These are phyloP conservation scores for Acrocephalus arundinaceus DNA, from an alignment of 2,113 vertebrate species.

Conservation along the genomic window DNA sequence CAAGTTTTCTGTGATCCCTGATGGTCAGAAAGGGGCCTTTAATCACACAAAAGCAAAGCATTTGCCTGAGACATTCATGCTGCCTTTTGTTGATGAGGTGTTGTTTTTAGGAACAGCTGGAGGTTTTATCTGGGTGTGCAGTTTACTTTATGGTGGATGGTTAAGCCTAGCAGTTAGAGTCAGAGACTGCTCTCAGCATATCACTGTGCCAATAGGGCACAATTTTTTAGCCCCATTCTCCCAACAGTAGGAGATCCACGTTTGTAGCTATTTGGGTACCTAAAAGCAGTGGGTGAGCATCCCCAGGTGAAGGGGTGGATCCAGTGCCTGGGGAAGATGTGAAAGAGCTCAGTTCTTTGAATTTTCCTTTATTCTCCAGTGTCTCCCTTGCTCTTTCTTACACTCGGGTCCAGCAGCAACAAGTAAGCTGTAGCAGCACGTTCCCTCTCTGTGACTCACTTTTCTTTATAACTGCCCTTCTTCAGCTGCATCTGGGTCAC, in stretches of 20 bases:
- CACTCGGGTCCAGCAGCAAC: neutral
- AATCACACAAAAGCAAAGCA: neutral
- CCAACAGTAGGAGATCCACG: neutral
- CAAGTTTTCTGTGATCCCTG: neutral
- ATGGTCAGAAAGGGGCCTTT: neutral
- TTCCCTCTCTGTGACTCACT: neutral
- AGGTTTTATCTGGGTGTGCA: neutral
- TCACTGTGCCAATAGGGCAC: neutral
- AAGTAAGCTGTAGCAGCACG: neutral
- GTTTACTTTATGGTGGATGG: neutral
- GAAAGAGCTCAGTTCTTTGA: neutral
- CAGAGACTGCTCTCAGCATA: neutral
- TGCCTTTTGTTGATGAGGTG: neutral
- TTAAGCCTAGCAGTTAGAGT: neutral
- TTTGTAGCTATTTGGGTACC: neutral
- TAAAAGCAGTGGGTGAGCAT: neutral
- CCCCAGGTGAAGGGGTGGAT: rapidly evolving
- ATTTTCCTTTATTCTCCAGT: neutral
- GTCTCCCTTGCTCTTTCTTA: neutral
- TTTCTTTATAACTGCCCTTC: neutral
- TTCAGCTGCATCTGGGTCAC: neutral
- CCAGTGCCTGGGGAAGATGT: neutral
- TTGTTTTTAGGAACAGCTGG: conserved; percentile 23
- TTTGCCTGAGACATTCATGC: neutral
- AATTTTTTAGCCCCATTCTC: neutral